These are phyloP conservation scores for Syrphus vitripennis DNA, from an alignment of 2,888 invertebrate genomes.

Conservation along the genomic window DNA sequence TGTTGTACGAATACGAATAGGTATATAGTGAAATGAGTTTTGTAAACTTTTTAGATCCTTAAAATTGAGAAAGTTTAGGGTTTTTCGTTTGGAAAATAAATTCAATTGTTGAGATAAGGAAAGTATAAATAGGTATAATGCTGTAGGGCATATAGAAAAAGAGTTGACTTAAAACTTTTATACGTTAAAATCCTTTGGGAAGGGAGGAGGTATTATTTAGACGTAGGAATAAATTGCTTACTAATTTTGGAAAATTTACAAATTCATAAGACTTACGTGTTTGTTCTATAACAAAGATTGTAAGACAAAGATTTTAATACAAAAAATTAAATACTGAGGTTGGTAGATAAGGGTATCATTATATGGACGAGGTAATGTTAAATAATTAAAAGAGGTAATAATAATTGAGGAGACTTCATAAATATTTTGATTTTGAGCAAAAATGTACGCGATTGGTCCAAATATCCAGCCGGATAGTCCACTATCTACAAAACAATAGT, in stretches of 20 bases:
- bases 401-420: no score
- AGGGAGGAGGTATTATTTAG: background rate
- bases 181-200: background rate
- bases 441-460: no score
- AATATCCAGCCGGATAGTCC: no score
- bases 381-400: no score
- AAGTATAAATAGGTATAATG: background rate
- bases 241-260: background rate
- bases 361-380: no score
- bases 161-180: constrained; percentile 22
- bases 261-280: background rate
- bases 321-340: no score
- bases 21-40: constrained; percentile 39
- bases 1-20: background rate
- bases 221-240: background rate
- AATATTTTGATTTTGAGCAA: no score
- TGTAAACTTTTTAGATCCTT: constrained; percentile 45
- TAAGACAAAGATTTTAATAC: background rate
- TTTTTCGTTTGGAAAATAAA: constrained; percentile 46
- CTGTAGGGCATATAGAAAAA: constrained; percentile 11
- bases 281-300: no score
- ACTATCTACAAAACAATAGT: no score
- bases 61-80: constrained; percentile 61
- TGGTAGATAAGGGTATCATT: no score
- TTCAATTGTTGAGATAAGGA: constrained; percentile 39